Conservation (phyloP, 2,888 invertebrate genomes). For the Nomada ferruginata region DNA sequence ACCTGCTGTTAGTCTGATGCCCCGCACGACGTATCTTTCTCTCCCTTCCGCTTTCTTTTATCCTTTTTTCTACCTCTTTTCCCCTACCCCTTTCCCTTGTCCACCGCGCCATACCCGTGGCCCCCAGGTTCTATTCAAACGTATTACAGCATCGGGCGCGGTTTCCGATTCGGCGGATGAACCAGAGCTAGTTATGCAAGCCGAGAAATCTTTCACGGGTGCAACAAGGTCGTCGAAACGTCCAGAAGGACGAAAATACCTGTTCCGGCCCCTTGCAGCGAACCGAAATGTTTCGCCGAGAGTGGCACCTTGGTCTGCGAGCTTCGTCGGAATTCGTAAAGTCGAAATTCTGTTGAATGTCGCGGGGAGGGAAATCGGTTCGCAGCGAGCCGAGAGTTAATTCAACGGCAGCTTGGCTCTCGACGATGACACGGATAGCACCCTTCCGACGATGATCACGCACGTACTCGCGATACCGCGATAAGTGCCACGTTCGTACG, state of each 20-base stretch:
- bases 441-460: constrained; percentile 47
- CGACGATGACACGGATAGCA: constrained; percentile 34
- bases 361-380: not conserved
- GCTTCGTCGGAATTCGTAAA: not conserved
- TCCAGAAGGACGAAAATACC: constrained; percentile 19
- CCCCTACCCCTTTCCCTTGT: constrained; percentile 61
- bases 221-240: constrained; percentile 54
- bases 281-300: not conserved
- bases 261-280: constrained; percentile 15
- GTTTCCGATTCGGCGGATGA: constrained; percentile 72
- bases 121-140: constrained; percentile 69
- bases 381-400: not conserved
- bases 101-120: constrained; percentile 53
- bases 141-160: constrained; percentile 75
- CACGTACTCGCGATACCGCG: not conserved
- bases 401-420: not conserved
- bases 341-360: not conserved
- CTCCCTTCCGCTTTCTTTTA: constrained; percentile 65
- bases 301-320: not conserved
- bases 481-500: constrained; percentile 40
- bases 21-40: constrained; percentile 72
- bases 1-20: constrained; percentile 81
- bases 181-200: constrained; percentile 75
- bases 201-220: constrained; percentile 53
- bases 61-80: constrained; percentile 48